Evolutionary conservation across 2,888 invertebrate genomes (phyloP), one percentile per base, ranked within the genome.

Genomic region (Strigamia crassipes): DNA sequence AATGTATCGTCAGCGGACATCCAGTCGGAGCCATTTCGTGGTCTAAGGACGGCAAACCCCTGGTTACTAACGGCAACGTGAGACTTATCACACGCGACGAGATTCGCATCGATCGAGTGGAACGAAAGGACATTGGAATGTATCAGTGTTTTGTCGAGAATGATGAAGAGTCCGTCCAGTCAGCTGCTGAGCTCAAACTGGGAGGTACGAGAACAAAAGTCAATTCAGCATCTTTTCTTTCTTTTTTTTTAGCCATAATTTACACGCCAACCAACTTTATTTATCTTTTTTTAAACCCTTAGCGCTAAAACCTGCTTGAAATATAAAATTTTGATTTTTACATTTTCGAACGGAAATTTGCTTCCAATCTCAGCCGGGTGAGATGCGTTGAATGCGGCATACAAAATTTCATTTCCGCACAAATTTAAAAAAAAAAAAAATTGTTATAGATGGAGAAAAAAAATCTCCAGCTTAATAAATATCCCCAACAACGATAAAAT

Each of bases 1-100:
- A 95, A 87, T 97, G 97, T 88, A 93, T 94, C 86, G 92, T 94
- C 82, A 92, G 92, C 83, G 97, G 97, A 9, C 93, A 93, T 89
- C 96, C 96, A 21, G 90, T 94, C 83, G 92, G 92, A 84, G 90
- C 92, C 85, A 90, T 95, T 83, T 91, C 91, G 86, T 96, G 96
- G 96, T 90, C 93, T 86, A 94, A 94, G 87, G 92, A 96, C 87
- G 94, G 93, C 42, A 90, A 90, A 85, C 90, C 91, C 83, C 88
- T 94, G 82, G 89, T 90, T 82, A 88, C 90, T 81, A 91, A 90
- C 85, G 91, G 90, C 85, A 81, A 83, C 56, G 79, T 83, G 34
- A 66, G 80, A 79, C 79, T 80, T 27, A 77, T 78, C 41, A 56
- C 82, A 21, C 73, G 82, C 42, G 80, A 83, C 79, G 51, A 42